Evolutionary conservation across 2,113 vertebrate genomes (phyloP).

Genomic region (Saccopteryx leptura): DNA sequence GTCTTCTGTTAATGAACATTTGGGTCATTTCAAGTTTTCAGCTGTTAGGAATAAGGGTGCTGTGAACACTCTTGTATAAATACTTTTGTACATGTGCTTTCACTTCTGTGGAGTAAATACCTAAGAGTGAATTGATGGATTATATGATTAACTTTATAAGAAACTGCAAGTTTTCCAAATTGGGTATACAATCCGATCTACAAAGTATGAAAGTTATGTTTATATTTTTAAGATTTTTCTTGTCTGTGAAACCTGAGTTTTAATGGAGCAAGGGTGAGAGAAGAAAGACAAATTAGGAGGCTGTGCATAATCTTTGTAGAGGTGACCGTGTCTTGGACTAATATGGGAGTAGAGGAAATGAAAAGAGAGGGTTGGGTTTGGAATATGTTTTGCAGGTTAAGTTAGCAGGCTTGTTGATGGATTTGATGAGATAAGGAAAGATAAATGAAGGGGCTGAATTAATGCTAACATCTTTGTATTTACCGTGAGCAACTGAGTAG

Average conservation of each 20-base stretch:
- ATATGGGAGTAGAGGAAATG: background rate
- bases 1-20: conserved; percentile 25
- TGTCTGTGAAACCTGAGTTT: conserved; percentile 8
- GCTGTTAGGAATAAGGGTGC: conserved; percentile 23
- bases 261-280: conserved; percentile 19
- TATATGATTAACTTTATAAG: conserved; percentile 13
- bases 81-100: conserved; percentile 51
- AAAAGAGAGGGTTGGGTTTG: background rate
- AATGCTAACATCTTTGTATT: background rate
- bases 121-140: background rate
- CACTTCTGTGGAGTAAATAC: conserved; percentile 47
- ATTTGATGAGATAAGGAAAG: background rate
- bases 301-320: background rate
- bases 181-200: background rate
- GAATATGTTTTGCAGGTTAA: background rate
- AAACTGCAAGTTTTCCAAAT: conserved; percentile 22
- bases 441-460: background rate
- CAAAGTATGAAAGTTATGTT: background rate
- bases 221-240: background rate
- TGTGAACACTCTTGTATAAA: conserved; percentile 1
- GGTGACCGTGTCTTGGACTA: background rate
- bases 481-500: background rate
- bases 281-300: background rate
- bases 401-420: background rate
- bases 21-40: conserved; percentile 42